phyloP scores from a whole-genome alignment of 1,140 invertebrate genomes.

The Diorhabda carinulata region DNA sequence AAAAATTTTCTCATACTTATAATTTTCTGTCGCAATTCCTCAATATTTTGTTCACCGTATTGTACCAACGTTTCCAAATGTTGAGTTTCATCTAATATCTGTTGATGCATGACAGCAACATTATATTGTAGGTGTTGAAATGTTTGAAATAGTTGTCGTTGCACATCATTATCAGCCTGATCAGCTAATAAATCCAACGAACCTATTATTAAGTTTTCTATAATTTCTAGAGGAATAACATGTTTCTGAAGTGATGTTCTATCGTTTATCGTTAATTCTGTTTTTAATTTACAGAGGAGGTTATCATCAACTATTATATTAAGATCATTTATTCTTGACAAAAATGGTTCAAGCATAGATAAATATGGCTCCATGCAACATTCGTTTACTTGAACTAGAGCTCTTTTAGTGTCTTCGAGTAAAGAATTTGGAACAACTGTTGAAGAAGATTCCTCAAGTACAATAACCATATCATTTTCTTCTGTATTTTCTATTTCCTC shows the following conservation, averaged over 20 bases:
- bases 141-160: slow-evolving; percentile 25
- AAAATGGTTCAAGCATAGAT: slow-evolving; percentile 25
- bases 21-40: slow-evolving; percentile 39
- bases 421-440: slow-evolving; percentile 31
- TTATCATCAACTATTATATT: slow-evolving; percentile 30
- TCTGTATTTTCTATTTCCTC: slow-evolving; percentile 22
- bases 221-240: slow-evolving; percentile 35
- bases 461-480: slow-evolving; percentile 29
- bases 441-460: slow-evolving; percentile 35
- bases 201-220: slow-evolving; percentile 38
- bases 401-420: slow-evolving; percentile 32
- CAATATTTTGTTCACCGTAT: slow-evolving; percentile 27
- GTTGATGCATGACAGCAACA: slow-evolving; percentile 40
- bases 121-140: slow-evolving; percentile 40
- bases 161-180: slow-evolving; percentile 18
- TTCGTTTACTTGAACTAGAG: slow-evolving; percentile 26
- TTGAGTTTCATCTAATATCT: slow-evolving; percentile 37
- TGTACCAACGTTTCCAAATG: slow-evolving; percentile 10
- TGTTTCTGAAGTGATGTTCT: slow-evolving; percentile 29
- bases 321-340: slow-evolving; percentile 28
- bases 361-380: slow-evolving; percentile 14
- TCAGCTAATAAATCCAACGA: slow-evolving; percentile 31
- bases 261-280: slow-evolving; percentile 32
- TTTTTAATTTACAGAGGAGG: slow-evolving; percentile 28
- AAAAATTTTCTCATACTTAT: slow-evolving; percentile 35